Evolutionary conservation across 2,797 vertebrate genomes (phyloP), one percentile per base, ranked within the genome.

Genomic region (Schizopygopsis malacanthus): DNA sequence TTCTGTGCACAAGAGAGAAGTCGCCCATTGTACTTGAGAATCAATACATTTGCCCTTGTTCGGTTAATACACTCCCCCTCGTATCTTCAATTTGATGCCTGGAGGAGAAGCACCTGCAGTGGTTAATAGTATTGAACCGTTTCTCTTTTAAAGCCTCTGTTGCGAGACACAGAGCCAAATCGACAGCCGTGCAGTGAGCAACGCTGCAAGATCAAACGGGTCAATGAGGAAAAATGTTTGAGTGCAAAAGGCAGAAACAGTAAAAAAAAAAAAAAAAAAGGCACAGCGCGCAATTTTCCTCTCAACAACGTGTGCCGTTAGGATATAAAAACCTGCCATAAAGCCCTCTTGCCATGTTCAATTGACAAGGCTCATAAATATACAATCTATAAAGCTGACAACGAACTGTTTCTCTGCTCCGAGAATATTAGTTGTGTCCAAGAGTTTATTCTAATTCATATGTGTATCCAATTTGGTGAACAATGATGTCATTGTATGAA

Each of bases 261-360:
- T 87, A 85, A 88, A 91, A 91, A 25, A 81, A 79, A 65, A 87
- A 90, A 91, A 43, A 43, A 43, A 43, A 43, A 10, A 43, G 25
- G 61, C 82, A 83, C 43, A 50, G 33, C 13, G 85, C 75, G 86
- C 72, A 90, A 91, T 92, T 92, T 91, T 85, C 85, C 72, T 92
- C 84, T 85, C 84, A 71, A 90, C 86, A 89, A 75, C 72, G 87
- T 90, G 92, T 89, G 88, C 80, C 83, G 82, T 89, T 89, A 90
- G 87, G 89, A 90, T 89, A 90, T 90, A 69, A 92, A 93, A 90
- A 90, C 65, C 81, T 82, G 85, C 88, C 91, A 91, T 93, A 92
- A 94, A 94, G 90, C 87, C 52, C 70, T 91, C 33, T 79, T 92
- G 93, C 90, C 93, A 93, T 93, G 94, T 94, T 95, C 91, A 90